Percentiles rank a stretch among this genome's conserved stretches.
phyloP scores from a whole-genome alignment of 2,797 vertebrate species.

The Hylomyscus alleni region DNA sequence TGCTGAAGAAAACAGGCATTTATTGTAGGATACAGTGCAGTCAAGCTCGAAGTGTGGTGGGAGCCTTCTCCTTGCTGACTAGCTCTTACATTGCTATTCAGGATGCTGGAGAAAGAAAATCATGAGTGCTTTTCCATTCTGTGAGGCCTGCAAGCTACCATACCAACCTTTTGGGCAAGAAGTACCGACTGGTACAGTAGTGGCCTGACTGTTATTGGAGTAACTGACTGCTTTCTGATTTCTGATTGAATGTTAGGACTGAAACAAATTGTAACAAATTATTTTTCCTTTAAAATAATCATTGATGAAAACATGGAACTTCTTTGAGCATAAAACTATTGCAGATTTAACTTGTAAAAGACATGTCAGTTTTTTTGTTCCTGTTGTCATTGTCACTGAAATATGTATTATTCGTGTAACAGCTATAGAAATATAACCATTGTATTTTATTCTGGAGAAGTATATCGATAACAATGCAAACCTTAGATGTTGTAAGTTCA shows the following conservation, averaged over 20 bases:
- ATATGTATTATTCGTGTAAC: background rate
- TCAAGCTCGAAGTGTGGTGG: background rate
- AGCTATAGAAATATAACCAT: background rate
- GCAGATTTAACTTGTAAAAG: background rate
- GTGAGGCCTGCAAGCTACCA: background rate
- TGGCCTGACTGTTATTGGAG: background rate
- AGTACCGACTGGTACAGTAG: background rate
- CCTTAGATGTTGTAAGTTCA: background rate
- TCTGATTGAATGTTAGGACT: background rate
- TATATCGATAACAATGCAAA: background rate
- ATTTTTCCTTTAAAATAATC: conserved; percentile 39
- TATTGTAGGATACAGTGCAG: background rate
- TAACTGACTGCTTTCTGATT: background rate
- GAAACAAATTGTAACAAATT: background rate
- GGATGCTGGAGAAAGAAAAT: background rate
- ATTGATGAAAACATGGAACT: conserved; percentile 18
- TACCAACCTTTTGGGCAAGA: background rate
- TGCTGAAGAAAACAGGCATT: background rate
- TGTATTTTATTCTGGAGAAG: background rate
- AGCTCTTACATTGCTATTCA: background rate
- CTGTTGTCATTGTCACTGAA: background rate
- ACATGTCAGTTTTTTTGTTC: background rate
- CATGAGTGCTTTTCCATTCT: background rate
- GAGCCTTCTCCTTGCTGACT: background rate
- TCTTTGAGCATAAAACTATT: conserved; percentile 34